Evolutionary conservation across 2,888 invertebrate genomes (phyloP).

Genomic region (Drosophila paranaensis): DNA sequence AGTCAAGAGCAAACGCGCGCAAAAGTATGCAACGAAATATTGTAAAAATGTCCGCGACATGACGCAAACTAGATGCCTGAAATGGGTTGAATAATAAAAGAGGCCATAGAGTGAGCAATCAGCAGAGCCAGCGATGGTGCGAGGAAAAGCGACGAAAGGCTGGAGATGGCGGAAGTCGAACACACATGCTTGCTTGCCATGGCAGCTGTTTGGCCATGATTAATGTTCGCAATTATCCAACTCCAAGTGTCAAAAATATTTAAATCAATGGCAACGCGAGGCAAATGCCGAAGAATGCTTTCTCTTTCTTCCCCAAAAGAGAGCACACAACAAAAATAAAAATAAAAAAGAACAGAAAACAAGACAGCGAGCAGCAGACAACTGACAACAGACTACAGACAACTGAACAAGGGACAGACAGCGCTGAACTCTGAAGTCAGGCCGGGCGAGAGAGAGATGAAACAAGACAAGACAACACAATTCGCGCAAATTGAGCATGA

Average conservation of each 20-base stretch:
- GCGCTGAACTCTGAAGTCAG: constrained; percentile 16
- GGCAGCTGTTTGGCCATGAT: constrained; percentile 69
- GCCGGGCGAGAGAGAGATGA: constrained; percentile 28
- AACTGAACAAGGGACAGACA: constrained; percentile 19
- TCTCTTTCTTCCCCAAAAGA: neutral
- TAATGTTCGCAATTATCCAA: constrained; percentile 78
- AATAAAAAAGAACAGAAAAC: constrained; percentile 3
- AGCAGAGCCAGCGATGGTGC: neutral
- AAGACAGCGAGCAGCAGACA: constrained; percentile 44
- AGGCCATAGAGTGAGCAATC: constrained; percentile 10
- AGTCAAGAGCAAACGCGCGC: neutral
- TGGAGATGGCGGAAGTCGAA: neutral
- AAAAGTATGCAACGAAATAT: constrained; percentile 42
- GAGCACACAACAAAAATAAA: constrained; percentile 1
- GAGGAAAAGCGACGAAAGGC: neutral
- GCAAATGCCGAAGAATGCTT: constrained; percentile 30
- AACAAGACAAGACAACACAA: constrained; percentile 73
- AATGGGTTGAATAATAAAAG: constrained; percentile 8
- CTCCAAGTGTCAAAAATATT: constrained; percentile 79
- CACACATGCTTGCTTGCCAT: constrained; percentile 29
- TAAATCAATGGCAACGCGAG: constrained; percentile 71
- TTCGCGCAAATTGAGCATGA: constrained; percentile 79
- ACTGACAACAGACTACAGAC: constrained; percentile 50
- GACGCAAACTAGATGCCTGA: neutral
- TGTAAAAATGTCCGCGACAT: constrained; percentile 7